These are phyloP conservation scores for Dusona sp. DNA, from an alignment of 2,888 invertebrate genomes.

Conservation along the genomic window DNA sequence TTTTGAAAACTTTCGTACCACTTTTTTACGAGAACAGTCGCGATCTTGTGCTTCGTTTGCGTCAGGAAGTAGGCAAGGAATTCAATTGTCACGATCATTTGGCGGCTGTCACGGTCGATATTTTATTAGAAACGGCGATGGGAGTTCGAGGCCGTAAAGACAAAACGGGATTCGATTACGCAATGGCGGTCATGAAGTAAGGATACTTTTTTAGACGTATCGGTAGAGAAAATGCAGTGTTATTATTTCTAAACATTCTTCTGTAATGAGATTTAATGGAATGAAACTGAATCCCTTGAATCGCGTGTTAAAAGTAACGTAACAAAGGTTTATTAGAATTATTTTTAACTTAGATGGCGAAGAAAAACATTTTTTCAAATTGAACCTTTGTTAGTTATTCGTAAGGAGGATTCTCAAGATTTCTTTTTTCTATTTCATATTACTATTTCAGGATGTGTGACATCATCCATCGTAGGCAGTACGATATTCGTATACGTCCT, in stretches of 20 bases:
- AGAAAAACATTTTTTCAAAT: not conserved
- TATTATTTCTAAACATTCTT: not conserved
- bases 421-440: not conserved
- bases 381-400: not conserved
- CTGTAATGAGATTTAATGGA: constrained; percentile 6
- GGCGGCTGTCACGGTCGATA: constrained; percentile 85
- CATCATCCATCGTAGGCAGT: constrained; percentile 86
- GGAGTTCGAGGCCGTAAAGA: constrained; percentile 85
- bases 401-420: not conserved
- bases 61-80: constrained; percentile 83
- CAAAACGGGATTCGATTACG: constrained; percentile 86
- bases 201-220: constrained; percentile 57
- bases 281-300: not conserved
- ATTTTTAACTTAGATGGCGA: not conserved
- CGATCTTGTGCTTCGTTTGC: constrained; percentile 83
- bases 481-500: constrained; percentile 84
- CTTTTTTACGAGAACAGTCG: constrained; percentile 85
- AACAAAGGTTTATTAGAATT: not conserved
- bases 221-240: not conserved
- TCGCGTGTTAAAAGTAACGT: not conserved
- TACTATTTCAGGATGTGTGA: constrained; percentile 85
- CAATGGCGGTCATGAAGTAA: constrained; percentile 87
- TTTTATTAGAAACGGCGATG: constrained; percentile 87
- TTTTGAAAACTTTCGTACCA: constrained; percentile 86
- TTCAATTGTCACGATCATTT: constrained; percentile 86